These are phyloP conservation scores for Phalacrocorax carbo DNA, from an alignment of 2,113 vertebrate species.

Conservation along the genomic window DNA sequence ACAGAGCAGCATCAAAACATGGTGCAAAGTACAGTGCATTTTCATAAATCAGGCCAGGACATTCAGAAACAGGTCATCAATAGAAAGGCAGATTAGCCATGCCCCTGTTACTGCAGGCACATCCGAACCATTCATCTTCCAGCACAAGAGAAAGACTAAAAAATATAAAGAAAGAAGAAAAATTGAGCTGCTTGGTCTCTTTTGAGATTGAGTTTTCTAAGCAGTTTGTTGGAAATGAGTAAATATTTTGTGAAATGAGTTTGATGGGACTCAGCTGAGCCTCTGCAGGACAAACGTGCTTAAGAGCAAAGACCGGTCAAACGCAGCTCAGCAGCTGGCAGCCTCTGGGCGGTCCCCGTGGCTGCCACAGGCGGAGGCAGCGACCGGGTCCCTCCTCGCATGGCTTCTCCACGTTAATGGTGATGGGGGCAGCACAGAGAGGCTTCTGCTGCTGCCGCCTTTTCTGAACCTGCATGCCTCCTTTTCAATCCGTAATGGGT, in stretches of 20 bases:
- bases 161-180: background rate
- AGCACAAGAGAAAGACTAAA: background rate
- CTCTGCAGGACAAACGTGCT: background rate
- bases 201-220: background rate
- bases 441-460: background rate
- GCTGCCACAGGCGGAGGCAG: background rate
- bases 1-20: background rate
- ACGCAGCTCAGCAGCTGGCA: background rate
- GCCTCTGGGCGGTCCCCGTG: background rate
- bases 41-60: slow-evolving; percentile 16
- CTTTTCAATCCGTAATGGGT: background rate
- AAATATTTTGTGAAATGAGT: background rate
- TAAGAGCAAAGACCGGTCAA: background rate
- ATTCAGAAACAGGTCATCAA: background rate
- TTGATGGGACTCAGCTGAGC: background rate
- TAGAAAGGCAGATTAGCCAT: background rate
- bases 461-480: background rate
- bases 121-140: background rate
- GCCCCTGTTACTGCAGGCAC: background rate
- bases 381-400: rapidly evolving
- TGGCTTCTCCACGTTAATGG: rapidly evolving
- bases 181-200: background rate
- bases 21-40: background rate
- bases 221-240: background rate
- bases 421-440: background rate